Evolutionary conservation across 2,113 vertebrate genomes (phyloP).

Genomic region (Pimephales promelas): DNA sequence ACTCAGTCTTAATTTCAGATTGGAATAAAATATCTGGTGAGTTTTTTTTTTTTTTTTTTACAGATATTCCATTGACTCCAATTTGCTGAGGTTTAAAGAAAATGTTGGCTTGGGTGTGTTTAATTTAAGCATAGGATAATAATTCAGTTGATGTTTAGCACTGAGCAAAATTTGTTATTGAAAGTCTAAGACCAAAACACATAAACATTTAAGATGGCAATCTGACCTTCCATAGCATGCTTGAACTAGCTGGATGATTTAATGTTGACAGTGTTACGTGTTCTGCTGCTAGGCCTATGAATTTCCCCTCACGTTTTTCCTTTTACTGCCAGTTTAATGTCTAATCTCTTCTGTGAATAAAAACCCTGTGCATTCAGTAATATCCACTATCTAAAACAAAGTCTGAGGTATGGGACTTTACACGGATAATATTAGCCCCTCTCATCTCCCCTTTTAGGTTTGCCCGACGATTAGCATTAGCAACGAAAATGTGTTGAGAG

Average conservation of each 20-base stretch:
- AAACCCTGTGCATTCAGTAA: neutral
- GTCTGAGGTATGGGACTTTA: neutral
- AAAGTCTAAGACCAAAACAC: neutral
- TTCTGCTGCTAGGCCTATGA: neutral
- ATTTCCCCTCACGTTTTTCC: neutral
- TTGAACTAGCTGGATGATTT: neutral
- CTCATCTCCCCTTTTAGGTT: neutral
- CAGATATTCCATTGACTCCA: neutral
- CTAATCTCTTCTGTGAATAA: neutral
- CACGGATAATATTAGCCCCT: neutral
- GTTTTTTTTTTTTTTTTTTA: neutral
- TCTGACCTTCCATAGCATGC: neutral
- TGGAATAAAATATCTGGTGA: neutral
- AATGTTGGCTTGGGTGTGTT: neutral
- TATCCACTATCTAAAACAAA: neutral
- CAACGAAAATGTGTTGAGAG: neutral
- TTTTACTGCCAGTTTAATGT: neutral
- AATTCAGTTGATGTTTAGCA: neutral
- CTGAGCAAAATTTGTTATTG: neutral
- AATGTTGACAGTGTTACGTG: neutral
- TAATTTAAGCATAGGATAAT: neutral
- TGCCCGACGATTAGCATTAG: neutral
- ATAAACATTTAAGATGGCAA: slow-evolving; percentile 10
- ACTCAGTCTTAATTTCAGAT: neutral
- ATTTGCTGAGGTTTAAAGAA: neutral